Evolutionary conservation across 2,797 vertebrate species (phyloP).

Genomic region (Xenopus petersii): DNA sequence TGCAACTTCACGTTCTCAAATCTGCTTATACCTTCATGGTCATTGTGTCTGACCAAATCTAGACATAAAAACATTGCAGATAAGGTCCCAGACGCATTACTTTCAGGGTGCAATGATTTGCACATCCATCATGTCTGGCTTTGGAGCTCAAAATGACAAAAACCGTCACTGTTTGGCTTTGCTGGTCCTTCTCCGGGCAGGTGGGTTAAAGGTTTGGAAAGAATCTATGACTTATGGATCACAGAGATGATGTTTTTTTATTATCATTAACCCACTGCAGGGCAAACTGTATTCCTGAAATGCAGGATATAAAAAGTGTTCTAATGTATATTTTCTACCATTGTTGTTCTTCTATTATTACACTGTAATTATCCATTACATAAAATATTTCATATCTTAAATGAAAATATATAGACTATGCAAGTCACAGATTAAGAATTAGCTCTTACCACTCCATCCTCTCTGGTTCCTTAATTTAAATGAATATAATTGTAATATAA

Average conservation of each 20-base stretch:
- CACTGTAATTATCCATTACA: too few species aligned
- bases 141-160: neutral
- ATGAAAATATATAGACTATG: too few species aligned
- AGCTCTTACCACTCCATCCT: too few species aligned
- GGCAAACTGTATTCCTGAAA: too few species aligned
- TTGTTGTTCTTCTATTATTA: too few species aligned
- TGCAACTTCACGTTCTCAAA: conserved; percentile 30
- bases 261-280: neutral
- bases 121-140: conserved; percentile 36
- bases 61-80: conserved; percentile 38
- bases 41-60: conserved; percentile 33
- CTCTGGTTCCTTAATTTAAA: too few species aligned
- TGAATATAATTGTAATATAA: too few species aligned
- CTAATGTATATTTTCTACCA: too few species aligned
- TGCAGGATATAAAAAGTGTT: too few species aligned
- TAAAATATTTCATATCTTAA: too few species aligned
- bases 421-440: too few species aligned
- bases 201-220: neutral
- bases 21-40: conserved; percentile 40
- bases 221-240: neutral
- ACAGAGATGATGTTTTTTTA: neutral
- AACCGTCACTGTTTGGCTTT: conserved; percentile 1
- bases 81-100: conserved; percentile 46
- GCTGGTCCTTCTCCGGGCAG: neutral
- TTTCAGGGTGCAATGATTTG: conserved; percentile 24